These are phyloP conservation scores for Himantopus leucocephalus DNA, from an alignment of 2,113 vertebrate species.

Conservation along the genomic window DNA sequence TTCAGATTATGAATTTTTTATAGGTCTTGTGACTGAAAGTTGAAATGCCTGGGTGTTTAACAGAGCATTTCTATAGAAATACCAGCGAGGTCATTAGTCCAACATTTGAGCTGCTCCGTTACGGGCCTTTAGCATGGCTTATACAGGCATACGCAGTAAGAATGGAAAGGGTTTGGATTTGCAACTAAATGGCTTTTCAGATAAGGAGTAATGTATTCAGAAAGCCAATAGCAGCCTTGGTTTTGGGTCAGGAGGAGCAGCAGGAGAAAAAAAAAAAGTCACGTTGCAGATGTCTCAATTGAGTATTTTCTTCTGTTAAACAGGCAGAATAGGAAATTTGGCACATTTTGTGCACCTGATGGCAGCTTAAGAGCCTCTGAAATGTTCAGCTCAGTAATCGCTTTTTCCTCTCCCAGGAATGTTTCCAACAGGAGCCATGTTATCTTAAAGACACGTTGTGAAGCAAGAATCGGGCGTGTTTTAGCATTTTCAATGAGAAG, in stretches of 20 bases:
- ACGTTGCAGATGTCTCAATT: background rate
- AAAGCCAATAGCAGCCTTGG: background rate
- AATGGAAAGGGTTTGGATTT: constrained; percentile 36
- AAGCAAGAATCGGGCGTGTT: background rate
- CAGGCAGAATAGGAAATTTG: background rate
- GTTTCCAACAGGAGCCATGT: background rate
- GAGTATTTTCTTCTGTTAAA: constrained; percentile 16
- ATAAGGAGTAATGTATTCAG: constrained; percentile 3
- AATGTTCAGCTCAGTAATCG: constrained; percentile 5
- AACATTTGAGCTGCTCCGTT: constrained; percentile 5
- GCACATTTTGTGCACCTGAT: background rate
- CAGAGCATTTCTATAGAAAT: constrained; percentile 32
- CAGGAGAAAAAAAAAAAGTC: background rate
- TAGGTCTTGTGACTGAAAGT: constrained; percentile 51
- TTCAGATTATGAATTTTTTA: constrained; percentile 64
- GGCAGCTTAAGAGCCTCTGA: constrained; percentile 6
- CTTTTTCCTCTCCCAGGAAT: background rate
- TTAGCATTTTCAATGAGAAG: background rate
- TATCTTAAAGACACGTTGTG: background rate
- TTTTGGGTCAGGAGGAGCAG: constrained; percentile 5
- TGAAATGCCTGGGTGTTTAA: constrained; percentile 57
- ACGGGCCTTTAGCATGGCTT: background rate
- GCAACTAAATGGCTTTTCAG: constrained; percentile 29
- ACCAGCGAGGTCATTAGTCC: constrained; percentile 28
- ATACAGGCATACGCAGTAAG: background rate